Conservation (phyloP, 2,113 vertebrate species). For the Heteronetta atricapilla region DNA sequence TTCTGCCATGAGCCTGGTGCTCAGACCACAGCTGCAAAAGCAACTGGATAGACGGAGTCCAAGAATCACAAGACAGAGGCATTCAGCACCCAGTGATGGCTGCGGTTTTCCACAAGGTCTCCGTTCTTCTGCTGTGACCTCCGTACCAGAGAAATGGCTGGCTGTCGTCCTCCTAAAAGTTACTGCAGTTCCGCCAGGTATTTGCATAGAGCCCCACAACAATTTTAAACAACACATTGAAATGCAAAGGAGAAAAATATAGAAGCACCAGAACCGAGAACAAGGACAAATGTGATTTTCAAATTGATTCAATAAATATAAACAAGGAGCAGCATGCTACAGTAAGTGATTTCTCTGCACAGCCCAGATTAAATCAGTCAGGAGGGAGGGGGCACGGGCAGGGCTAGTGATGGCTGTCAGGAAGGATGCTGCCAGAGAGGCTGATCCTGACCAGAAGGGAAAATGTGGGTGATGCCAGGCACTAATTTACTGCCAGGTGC, state of each 20-base stretch:
- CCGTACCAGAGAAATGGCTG: background rate
- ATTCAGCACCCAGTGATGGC: background rate
- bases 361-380: constrained; percentile 28
- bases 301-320: constrained; percentile 64
- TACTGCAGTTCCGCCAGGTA: background rate
- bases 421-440: constrained; percentile 26
- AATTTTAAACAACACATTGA: constrained; percentile 40
- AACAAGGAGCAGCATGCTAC: constrained; percentile 54
- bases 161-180: constrained; percentile 11
- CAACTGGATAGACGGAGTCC: constrained; percentile 14
- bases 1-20: background rate
- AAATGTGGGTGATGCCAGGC: background rate
- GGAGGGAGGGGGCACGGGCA: background rate
- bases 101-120: background rate
- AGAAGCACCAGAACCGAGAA: constrained; percentile 39
- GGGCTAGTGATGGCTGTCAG: background rate
- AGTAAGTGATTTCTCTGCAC: constrained; percentile 33
- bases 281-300: constrained; percentile 69
- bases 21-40: constrained; percentile 48
- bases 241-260: constrained; percentile 38
- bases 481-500: constrained; percentile 33
- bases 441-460: background rate
- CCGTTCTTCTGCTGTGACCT: constrained; percentile 17
- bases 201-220: constrained; percentile 22
- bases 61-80: background rate